Evolutionary conservation across 2,797 vertebrate species (phyloP).

Genomic region (Vultur gryphus): DNA sequence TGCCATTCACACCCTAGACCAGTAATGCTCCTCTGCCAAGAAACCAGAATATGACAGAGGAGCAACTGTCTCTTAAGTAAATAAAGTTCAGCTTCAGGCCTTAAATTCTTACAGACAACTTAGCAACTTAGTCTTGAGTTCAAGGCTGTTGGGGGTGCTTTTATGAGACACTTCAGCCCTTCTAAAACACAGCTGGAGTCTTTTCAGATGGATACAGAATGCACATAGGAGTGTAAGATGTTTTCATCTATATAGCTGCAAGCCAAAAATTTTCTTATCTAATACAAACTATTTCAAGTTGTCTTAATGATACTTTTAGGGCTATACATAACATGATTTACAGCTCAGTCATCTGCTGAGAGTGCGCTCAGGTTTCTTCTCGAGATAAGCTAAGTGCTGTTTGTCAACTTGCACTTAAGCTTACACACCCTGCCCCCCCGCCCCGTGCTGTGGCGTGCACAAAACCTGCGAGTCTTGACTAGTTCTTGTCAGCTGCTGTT

Average conservation of each 20-base stretch:
- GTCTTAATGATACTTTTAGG: background rate
- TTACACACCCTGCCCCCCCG: background rate
- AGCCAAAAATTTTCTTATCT: background rate
- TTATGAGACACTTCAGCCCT: background rate
- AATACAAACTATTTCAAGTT: background rate
- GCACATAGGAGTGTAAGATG: background rate
- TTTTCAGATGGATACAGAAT: background rate
- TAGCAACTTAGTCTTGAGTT: background rate
- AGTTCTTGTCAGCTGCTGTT: slow-evolving; percentile 13
- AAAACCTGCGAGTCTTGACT: background rate
- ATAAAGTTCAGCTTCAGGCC: background rate
- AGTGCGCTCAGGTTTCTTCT: slow-evolving; percentile 10
- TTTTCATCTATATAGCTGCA: background rate
- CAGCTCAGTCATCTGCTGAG: slow-evolving; percentile 12
- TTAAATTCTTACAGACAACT: background rate
- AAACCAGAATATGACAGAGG: background rate
- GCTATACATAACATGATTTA: slow-evolving; percentile 1
- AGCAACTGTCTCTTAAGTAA: background rate
- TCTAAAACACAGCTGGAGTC: background rate
- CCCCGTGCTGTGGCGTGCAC: background rate
- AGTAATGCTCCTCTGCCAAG: background rate
- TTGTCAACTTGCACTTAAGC: background rate
- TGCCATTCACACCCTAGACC: background rate
- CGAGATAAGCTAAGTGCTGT: slow-evolving; percentile 8
- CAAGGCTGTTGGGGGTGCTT: background rate